phyloP scores from a whole-genome alignment of 2,113 vertebrate genomes.

The Pterocles gutturalis region DNA sequence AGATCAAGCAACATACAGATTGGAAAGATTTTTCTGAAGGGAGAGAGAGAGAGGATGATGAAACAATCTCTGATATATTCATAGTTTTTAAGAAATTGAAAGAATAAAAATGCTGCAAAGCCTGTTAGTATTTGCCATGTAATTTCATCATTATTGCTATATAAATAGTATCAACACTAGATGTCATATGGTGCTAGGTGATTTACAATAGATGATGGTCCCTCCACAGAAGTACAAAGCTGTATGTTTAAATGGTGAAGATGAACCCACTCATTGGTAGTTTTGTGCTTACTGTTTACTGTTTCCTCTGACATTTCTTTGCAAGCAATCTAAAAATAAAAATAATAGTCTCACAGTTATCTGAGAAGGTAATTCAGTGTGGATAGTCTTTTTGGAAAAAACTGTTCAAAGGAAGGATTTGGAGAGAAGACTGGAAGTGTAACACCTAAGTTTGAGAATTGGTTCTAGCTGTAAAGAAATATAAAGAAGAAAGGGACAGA shows the following conservation, averaged over 20 bases:
- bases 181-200: background rate
- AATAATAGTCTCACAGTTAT: background rate
- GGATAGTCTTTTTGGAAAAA: background rate
- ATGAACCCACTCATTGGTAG: background rate
- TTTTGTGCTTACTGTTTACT: background rate
- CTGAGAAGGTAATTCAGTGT: background rate
- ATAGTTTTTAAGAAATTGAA: background rate
- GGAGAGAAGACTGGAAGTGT: background rate
- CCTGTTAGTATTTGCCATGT: background rate
- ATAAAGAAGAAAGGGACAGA: background rate
- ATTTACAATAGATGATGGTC: background rate
- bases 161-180: background rate
- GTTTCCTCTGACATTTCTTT: background rate
- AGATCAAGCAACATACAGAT: background rate
- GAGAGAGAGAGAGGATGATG: background rate
- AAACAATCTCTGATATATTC: background rate
- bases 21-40: background rate
- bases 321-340: background rate
- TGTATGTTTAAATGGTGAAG: background rate
- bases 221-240: background rate
- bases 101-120: background rate
- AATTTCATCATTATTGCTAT: background rate
- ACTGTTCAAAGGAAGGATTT: background rate
- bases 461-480: background rate
- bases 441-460: background rate